Evolutionary conservation across 2,888 invertebrate genomes (phyloP).

Genomic region (Drosophila testacea): DNA sequence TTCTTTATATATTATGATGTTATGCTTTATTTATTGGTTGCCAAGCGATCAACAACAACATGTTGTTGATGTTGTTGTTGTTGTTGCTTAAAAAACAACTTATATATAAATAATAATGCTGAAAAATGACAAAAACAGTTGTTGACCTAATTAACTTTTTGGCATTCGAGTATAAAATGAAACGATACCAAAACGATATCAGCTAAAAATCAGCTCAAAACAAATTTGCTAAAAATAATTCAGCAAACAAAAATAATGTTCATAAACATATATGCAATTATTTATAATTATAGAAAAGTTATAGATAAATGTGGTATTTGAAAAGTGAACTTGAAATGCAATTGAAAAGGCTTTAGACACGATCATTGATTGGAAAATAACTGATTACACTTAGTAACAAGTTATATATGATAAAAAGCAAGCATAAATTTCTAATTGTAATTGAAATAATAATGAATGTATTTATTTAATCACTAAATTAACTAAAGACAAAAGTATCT

Average conservation of each 20-base stretch:
- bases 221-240: constrained; percentile 60
- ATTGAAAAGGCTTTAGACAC: not conserved
- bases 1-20: constrained; percentile 11
- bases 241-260: constrained; percentile 9
- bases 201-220: constrained; percentile 37
- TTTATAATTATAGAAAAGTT: constrained; percentile 1
- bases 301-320: not conserved
- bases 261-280: constrained; percentile 11
- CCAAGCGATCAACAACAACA: constrained; percentile 51
- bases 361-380: not conserved
- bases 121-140: constrained; percentile 80
- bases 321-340: not conserved
- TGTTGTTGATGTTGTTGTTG: not conserved
- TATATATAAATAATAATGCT: constrained; percentile 49
- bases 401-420: no score
- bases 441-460: no score
- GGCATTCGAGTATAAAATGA: constrained; percentile 40
- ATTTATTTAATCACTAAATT: no score
- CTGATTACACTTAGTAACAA: no score
- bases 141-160: constrained; percentile 79
- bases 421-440: no score
- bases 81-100: constrained; percentile 24
- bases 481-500: no score
- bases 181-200: constrained; percentile 24
- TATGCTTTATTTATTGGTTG: constrained; percentile 49